Base-by-base conservation (phyloP, 2,888 invertebrate species). In the Scaptomyza flava region DNA sequence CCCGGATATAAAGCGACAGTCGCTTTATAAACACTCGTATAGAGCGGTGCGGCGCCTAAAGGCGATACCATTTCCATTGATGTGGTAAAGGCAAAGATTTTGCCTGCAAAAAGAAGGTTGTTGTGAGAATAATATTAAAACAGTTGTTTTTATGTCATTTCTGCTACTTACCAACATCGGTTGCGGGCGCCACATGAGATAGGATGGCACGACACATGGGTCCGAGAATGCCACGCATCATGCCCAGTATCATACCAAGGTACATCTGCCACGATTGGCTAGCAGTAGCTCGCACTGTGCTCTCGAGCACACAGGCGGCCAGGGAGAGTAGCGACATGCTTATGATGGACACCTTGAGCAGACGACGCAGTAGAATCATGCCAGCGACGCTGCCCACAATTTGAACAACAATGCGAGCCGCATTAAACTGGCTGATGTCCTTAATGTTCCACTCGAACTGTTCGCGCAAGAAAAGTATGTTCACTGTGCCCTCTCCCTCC, bases 51-150 rank as follows among this genome's bases (percentile, higher is more conserved):
- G 8, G 95, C 93, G 1, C 94, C 85, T 45, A 96, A 90, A 0
- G 95, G 95, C 12, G 94, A 93, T 11, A 94, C 74, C 20, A 95
- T 94, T 91, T 96, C 96, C 58, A 95, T 88, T 0, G 94, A 94
- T 5, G 95, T 94, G 72, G 95, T 94, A 58, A 96, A 90, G 0
- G 96, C 94, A 83, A 95, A 96, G 14, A 96, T 93, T 92, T 95
- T 95, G 6, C 95, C 91, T 91, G 14, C 11, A 0, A 17, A 14
- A 23, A 17, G 4, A 7, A 14, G 17, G 2, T 11, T 38, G 6
- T 12, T 1, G 12, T n/a, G 46, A 33, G 11, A 14, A 6, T 6
- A 41, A 17, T 11, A 30, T 30, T 2, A 6, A 23, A 23, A 23
- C 4, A 23, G 4, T 23, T 2, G 23, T 23, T 23, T 4, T 14